Percentiles rank a stretch among this genome's conserved stretches.
These are phyloP conservation scores for Therioaphis trifolii DNA, from an alignment of 2,888 invertebrate genomes.

Conservation along the genomic window DNA sequence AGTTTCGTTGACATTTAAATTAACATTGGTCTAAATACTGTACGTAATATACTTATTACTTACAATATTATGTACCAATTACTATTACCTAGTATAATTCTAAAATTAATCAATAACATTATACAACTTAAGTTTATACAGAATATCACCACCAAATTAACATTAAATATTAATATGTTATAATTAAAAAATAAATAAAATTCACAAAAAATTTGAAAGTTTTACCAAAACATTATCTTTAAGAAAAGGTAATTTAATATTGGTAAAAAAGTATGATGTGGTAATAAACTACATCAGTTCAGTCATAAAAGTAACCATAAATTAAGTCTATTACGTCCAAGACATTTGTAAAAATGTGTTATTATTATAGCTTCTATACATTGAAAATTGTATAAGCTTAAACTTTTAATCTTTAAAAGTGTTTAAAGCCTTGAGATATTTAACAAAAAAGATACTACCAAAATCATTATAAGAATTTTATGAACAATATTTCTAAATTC, in stretches of 20 bases:
- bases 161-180: not conserved
- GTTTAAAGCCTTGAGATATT: not conserved
- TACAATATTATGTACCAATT: not conserved
- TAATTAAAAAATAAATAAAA: not conserved
- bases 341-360: not conserved
- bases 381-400: not conserved
- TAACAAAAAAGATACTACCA: not conserved
- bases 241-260: not conserved
- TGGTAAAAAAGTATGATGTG: not conserved
- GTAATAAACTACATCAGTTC: not conserved
- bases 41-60: not conserved
- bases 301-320: not conserved
- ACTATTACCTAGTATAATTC: not conserved
- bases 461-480: not conserved
- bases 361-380: not conserved
- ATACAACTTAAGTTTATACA: not conserved
- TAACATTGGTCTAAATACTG: not conserved
- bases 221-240: not conserved
- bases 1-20: not conserved
- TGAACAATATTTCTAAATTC: no score
- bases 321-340: no score
- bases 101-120: not conserved
- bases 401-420: not conserved
- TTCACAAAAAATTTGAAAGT: not conserved
- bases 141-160: not conserved